Evolutionary conservation across 2,113 vertebrate genomes (phyloP), one percentile per base, ranked within the genome.

Genomic region (Geococcyx californianus): DNA sequence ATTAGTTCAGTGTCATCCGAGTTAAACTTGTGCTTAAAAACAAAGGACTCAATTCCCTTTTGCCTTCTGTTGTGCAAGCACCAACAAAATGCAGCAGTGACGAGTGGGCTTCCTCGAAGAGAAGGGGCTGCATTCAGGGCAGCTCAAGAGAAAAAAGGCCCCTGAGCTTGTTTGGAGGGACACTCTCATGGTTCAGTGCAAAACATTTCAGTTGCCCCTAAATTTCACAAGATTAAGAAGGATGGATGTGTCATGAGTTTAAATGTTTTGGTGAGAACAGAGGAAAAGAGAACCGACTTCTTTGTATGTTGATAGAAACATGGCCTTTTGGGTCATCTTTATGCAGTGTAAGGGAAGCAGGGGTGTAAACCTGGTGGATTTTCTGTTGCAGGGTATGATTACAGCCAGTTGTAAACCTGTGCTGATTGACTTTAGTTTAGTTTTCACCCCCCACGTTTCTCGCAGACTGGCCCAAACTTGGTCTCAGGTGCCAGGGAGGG

Each of bases 11-110:
- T 87, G 76, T 93, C 76, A 93, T 77, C 68, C 5, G 3, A 90
- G 76, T 93, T 92, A 89, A 93, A 95, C 63, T 93, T 77, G 52
- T 84, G 84, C 89, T 87, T 92, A 68, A 40, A 90, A 93, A 86
- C 83, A 94, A 93, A 84, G 58, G 54, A 38, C 56, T 31, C 31
- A 34, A 16, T 90, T 94, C 64, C 83, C 62, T 42, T 26, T n/a
- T 67, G 70, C 92, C 42, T 85, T 76, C 4, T 45, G 52, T 76
- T 88, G 51, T 79, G 40, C 80, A 68, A 84, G 83, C 76, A 81
- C 68, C 56, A 63, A 55, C 26, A 31, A 68, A 95, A 49, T 38
- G 62, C 36, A 44, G 4, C 45, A 26, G 55, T 58, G 76, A 1
- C 4, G 18, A 45, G 44, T 49, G 42, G 40, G 11, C 74, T 89